phyloP scores from a whole-genome alignment of 2,113 vertebrate genomes.

The western clawed frog (Xenopus tropicalis) region UCB_Xtro_10.0 CM004443.2:207518501-207519000 shows the following conservation, averaged over 20 bases:
- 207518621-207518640: no score
- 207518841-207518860: slow-evolving; percentile 28
- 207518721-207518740: slow-evolving; percentile 26
- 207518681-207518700: slow-evolving; percentile 4
- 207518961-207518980: slow-evolving; percentile 28
- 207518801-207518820: slow-evolving; percentile 5
- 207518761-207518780: slow-evolving; percentile 19
- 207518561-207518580: no score
- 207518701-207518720: slow-evolving; percentile 4
- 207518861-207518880: background rate
- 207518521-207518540: no score
- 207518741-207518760: slow-evolving; percentile 33
- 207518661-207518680: background rate
- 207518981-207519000: slow-evolving; percentile 50
- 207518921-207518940: slow-evolving; percentile 36
- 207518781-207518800: slow-evolving; percentile 16
- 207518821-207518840: slow-evolving; percentile 6
- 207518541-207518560: no score
- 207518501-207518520: no score
- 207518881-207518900: slow-evolving; percentile 18
- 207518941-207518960: slow-evolving; percentile 9
- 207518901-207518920: background rate
- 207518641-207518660: background rate
- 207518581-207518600: no score
- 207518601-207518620: background rate